These are phyloP conservation scores for Platynereis dumerilii DNA, from an alignment of 2,888 invertebrate species.

Conservation along the genomic window DNA sequence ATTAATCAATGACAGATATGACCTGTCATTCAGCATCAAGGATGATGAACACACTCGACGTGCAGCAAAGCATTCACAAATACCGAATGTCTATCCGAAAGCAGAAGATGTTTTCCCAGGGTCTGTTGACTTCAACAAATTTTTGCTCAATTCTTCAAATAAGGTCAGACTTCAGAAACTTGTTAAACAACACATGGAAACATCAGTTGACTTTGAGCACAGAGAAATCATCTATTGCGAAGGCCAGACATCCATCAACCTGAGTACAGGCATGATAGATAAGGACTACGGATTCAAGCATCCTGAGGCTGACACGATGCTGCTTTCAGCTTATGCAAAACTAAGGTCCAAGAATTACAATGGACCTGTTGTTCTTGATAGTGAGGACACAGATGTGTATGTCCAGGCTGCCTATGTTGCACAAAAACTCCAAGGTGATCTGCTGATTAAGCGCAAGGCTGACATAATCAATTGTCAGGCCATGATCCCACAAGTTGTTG, in stretches of 20 bases:
- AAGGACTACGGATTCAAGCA: slow-evolving; percentile 8
- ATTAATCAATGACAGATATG: slow-evolving; percentile 6
- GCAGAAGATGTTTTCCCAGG: no score
- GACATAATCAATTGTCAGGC: slow-evolving; percentile 1
- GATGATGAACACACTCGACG: no score
- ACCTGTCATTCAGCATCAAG: background rate
- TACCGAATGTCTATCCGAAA: no score
- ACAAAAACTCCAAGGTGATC: slow-evolving; percentile 7
- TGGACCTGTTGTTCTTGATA: slow-evolving; percentile 1
- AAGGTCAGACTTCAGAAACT: no score
- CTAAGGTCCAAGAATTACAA: slow-evolving; percentile 1
- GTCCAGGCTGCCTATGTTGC: slow-evolving; percentile 8
- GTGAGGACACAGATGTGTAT: slow-evolving; percentile 5
- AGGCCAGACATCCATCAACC: background rate
- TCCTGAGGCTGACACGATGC: slow-evolving; percentile 7
- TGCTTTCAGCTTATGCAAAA: slow-evolving; percentile 7
- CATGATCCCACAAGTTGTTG: slow-evolving; percentile 3
- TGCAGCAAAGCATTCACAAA: no score
- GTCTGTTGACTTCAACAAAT: no score
- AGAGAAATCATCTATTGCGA: no score
- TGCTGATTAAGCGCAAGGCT: slow-evolving; percentile 4
- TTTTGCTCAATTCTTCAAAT: no score
- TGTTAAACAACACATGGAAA: background rate
- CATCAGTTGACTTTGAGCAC: background rate
- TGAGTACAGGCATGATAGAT: background rate